Evolutionary conservation across 2,113 vertebrate species (phyloP).

Genomic region (Raja brachyura): DNA sequence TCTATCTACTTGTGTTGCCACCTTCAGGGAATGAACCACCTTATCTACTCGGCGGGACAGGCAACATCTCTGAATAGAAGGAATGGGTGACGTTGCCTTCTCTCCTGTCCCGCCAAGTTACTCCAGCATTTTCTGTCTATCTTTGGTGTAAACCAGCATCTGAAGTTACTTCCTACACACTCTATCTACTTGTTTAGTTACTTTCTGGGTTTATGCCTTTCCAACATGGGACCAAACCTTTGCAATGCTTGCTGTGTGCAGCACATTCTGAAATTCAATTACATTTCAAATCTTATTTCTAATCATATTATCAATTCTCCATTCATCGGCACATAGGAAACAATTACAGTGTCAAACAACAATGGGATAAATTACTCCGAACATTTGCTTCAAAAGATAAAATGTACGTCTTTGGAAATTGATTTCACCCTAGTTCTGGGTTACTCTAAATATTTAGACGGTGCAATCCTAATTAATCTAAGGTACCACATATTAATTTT

Average conservation of each 20-base stretch:
- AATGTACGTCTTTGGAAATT: background rate
- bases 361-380: background rate
- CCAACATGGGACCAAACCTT: background rate
- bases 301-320: background rate
- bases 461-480: constrained; percentile 8
- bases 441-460: background rate
- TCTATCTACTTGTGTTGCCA: too few species aligned
- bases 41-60: too few species aligned
- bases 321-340: background rate
- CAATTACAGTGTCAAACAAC: background rate
- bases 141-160: too few species aligned
- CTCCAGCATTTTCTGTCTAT: too few species aligned
- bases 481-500: background rate
- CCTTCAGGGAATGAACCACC: too few species aligned
- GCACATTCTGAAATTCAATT: background rate
- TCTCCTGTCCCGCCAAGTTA: too few species aligned
- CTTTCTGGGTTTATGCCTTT: background rate
- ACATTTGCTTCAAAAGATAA: background rate
- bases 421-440: background rate
- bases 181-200: too few species aligned
- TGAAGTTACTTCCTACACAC: too few species aligned
- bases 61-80: too few species aligned
- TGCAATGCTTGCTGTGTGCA: background rate
- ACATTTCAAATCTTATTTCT: background rate
- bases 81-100: too few species aligned